Conservation (phyloP, 2,113 vertebrate species). For the Crotalus viridis region DNA sequence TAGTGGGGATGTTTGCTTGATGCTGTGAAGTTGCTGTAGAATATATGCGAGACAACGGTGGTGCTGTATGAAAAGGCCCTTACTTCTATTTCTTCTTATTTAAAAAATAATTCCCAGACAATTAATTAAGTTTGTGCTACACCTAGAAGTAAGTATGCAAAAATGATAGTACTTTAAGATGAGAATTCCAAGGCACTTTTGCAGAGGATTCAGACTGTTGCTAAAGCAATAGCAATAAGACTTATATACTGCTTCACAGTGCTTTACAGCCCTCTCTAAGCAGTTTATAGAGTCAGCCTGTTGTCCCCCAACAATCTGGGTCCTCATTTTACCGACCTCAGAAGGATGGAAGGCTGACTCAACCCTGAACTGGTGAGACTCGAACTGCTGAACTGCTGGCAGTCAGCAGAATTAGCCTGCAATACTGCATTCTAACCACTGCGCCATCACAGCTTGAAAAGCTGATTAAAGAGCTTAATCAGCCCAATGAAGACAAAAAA, state of each 20-base stretch:
- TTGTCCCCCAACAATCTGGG: too few species aligned
- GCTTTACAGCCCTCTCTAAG: too few species aligned
- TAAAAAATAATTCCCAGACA: neutral
- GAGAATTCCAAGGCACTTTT: slow-evolving; percentile 27
- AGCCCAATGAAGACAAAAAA: neutral
- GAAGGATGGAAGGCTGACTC: too few species aligned
- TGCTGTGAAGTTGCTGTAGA: neutral
- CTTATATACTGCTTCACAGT: too few species aligned
- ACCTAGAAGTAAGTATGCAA: neutral
- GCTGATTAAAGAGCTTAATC: neutral
- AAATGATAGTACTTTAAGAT: neutral
- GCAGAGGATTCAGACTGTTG: slow-evolving; percentile 22
- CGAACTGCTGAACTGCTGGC: too few species aligned
- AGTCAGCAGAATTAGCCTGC: too few species aligned
- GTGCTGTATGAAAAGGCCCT: neutral
- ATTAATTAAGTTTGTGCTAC: neutral
- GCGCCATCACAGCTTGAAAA: too few species aligned
- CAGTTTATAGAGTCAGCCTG: too few species aligned
- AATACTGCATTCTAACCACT: too few species aligned
- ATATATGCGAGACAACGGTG: neutral
- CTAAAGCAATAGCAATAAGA: neutral
- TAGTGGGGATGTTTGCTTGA: neutral
- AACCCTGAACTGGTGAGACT: too few species aligned
- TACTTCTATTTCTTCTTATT: neutral
- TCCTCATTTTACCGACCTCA: too few species aligned